These are phyloP conservation scores for Microtus ochrogaster DNA, from an alignment of 2,113 vertebrate species.

Conservation along the genomic window DNA sequence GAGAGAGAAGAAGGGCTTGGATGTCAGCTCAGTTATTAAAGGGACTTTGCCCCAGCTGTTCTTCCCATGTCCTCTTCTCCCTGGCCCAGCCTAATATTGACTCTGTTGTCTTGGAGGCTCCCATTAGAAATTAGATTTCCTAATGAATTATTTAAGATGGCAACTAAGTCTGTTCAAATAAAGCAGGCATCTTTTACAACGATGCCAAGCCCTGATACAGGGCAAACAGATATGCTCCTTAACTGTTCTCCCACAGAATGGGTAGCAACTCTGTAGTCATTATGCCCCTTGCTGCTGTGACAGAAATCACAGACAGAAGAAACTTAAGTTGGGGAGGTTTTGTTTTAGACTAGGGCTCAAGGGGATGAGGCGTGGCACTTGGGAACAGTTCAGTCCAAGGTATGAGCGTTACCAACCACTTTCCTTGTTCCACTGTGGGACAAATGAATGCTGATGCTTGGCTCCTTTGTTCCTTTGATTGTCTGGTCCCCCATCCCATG, in stretches of 20 bases:
- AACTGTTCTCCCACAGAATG: not conserved
- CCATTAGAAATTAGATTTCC: conserved; percentile 83
- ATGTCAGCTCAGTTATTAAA: conserved; percentile 18
- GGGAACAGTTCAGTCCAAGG: not conserved
- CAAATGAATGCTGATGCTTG: not conserved
- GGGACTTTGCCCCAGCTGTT: conserved; percentile 13
- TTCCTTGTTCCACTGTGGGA: not conserved
- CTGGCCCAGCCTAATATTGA: conserved; percentile 74
- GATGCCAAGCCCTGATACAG: conserved; percentile 38
- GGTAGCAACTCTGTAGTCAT: not conserved
- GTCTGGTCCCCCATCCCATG: not conserved
- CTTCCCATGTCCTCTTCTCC: conserved; percentile 41
- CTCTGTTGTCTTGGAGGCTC: conserved; percentile 70
- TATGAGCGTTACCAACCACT: not conserved
- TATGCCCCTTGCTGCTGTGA: not conserved
- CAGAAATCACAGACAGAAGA: not conserved
- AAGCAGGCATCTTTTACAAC: conserved; percentile 67
- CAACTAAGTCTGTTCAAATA: conserved; percentile 81
- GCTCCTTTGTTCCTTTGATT: not conserved
- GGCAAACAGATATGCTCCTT: not conserved
- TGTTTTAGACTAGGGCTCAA: not conserved
- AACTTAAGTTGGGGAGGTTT: not conserved
- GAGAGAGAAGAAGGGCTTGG: rapidly evolving
- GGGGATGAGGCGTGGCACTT: not conserved
- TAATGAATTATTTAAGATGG: conserved; percentile 85